These are phyloP conservation scores for Harpalus rubripes DNA, from an alignment of 2,888 invertebrate genomes.

Conservation along the genomic window DNA sequence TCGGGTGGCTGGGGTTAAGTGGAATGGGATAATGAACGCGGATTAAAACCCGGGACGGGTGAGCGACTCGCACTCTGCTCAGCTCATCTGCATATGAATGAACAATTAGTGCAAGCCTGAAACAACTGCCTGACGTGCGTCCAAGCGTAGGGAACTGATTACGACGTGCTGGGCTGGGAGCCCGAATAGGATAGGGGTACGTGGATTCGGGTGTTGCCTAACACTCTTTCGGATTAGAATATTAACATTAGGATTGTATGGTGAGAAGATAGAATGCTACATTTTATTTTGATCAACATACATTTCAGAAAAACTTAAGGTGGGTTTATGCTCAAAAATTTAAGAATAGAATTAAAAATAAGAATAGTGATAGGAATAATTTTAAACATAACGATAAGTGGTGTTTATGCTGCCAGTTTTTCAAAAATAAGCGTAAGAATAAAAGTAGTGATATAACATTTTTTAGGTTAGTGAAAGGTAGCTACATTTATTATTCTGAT, in stretches of 20 bases:
- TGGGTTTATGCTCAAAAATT: no score
- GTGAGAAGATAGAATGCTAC: no score
- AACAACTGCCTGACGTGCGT: slow-evolving; percentile 69
- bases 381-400: no score
- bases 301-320: no score
- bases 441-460: no score
- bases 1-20: slow-evolving; percentile 49
- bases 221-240: background rate
- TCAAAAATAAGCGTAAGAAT: no score
- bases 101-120: slow-evolving; percentile 76
- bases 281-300: no score
- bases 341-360: no score
- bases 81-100: slow-evolving; percentile 77
- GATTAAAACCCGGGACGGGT: slow-evolving; percentile 61
- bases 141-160: slow-evolving; percentile 24
- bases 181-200: background rate
- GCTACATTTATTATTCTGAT: no score
- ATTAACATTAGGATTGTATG: background rate
- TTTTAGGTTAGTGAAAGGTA: no score
- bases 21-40: slow-evolving; percentile 34
- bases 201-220: background rate
- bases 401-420: no score
- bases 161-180: background rate
- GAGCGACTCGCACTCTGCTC: slow-evolving; percentile 72
- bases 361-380: no score